Evolutionary conservation across 2,113 vertebrate genomes (phyloP).

Genomic region (Solea senegalensis): DNA sequence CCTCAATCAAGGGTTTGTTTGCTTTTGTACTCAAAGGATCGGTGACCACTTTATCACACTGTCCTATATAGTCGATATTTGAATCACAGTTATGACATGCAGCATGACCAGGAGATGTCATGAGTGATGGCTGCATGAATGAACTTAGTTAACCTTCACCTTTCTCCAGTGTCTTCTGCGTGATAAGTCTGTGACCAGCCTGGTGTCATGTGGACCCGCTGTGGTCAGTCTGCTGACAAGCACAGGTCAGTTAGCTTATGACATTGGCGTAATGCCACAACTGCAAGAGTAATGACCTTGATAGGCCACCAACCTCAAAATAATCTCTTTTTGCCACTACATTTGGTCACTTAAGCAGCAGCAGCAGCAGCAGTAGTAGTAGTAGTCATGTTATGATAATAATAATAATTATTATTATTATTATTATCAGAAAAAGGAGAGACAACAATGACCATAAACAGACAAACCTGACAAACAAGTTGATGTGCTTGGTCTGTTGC

Average conservation of each 20-base stretch:
- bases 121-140: not conserved
- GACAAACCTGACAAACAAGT: no score
- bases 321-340: no score
- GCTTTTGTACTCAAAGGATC: not conserved
- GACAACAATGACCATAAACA: no score
- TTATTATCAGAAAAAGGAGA: no score
- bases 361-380: no score
- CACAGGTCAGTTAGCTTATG: constrained; percentile 28
- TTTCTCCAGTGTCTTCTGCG: not conserved
- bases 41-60: not conserved
- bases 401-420: no score
- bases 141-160: constrained; percentile 39
- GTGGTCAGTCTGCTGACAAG: constrained; percentile 7
- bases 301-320: not conserved
- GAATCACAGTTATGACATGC: not conserved
- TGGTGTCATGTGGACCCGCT: not conserved
- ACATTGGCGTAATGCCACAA: not conserved
- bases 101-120: constrained; percentile 1
- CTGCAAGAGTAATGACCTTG: not conserved
- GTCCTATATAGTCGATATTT: not conserved
- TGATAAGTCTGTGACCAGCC: constrained; percentile 6
- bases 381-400: no score
- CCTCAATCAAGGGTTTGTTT: not conserved
- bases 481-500: no score
- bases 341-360: not conserved